Evolutionary conservation across 2,797 vertebrate genomes (phyloP).

Genomic region (Cirrhinus mrigala): DNA sequence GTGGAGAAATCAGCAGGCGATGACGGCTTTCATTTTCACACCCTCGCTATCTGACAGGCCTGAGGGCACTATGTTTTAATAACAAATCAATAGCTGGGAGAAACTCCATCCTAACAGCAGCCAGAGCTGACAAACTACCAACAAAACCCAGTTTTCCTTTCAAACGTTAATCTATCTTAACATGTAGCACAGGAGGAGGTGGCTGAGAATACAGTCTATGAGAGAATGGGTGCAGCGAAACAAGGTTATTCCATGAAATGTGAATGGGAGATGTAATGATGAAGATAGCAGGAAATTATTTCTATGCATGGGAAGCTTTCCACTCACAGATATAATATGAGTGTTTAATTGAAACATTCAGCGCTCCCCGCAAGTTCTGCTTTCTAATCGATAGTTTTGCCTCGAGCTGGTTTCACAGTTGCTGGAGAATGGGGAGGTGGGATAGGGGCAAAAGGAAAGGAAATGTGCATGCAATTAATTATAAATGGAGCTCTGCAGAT

Average conservation of each 20-base stretch:
- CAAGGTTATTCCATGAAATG: slow-evolving; percentile 32
- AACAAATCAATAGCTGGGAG: slow-evolving; percentile 53
- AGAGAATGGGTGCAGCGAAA: slow-evolving; percentile 20
- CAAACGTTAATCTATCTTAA: slow-evolving; percentile 35
- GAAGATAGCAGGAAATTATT: slow-evolving; percentile 65
- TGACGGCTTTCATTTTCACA: slow-evolving; percentile 53
- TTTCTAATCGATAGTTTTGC: slow-evolving; percentile 63
- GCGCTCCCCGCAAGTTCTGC: slow-evolving; percentile 59
- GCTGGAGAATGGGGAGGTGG: slow-evolving; percentile 32
- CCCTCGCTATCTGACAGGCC: slow-evolving; percentile 37
- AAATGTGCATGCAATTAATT: slow-evolving; percentile 57
- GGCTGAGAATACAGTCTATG: slow-evolving; percentile 35
- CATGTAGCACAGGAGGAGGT: background rate
- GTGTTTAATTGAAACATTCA: slow-evolving; percentile 70
- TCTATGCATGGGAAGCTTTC: slow-evolving; percentile 58
- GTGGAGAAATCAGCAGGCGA: slow-evolving; percentile 31
- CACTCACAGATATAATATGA: slow-evolving; percentile 57
- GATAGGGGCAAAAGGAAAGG: slow-evolving; percentile 35
- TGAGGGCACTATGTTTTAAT: slow-evolving; percentile 49
- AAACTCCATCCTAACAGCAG: slow-evolving; percentile 42
- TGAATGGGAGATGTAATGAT: slow-evolving; percentile 48
- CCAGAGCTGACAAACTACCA: slow-evolving; percentile 51
- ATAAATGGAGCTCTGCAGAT: slow-evolving; percentile 54
- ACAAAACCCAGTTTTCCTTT: slow-evolving; percentile 30
- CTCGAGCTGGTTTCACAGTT: slow-evolving; percentile 51